Conservation (phyloP, 37 sponge, comb jelly and placozoan genomes). For the Axinella damicornis region DNA sequence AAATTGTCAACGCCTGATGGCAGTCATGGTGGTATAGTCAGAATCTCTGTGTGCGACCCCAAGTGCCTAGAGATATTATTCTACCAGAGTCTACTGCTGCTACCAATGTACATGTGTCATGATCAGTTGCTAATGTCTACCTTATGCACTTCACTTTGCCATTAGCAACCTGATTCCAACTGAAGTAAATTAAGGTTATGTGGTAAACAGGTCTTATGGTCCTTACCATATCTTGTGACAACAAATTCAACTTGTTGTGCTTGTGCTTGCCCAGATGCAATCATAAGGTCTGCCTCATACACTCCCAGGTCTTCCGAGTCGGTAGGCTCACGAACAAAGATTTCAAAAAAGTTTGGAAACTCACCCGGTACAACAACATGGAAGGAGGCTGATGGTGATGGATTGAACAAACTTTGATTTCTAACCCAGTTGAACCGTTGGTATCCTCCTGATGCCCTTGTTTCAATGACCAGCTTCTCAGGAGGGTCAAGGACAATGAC, state of each 20-base stretch:
- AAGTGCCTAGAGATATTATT: too few species aligned
- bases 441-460: constrained; percentile 40
- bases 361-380: background rate
- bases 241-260: background rate
- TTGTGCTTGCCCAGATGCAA: background rate
- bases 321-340: constrained; percentile 39
- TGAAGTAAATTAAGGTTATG: too few species aligned
- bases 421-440: background rate
- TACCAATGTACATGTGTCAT: too few species aligned
- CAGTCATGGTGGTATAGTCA: too few species aligned
- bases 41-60: too few species aligned
- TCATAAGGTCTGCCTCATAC: background rate
- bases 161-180: too few species aligned
- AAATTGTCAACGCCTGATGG: too few species aligned
- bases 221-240: background rate
- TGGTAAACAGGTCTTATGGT: too few species aligned
- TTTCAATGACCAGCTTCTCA: constrained; percentile 46
- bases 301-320: constrained; percentile 20
- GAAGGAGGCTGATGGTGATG: too few species aligned
- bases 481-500: constrained; percentile 39
- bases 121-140: too few species aligned
- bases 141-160: too few species aligned
- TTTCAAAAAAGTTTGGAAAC: constrained; percentile 28
- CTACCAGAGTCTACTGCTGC: too few species aligned
- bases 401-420: background rate